These are phyloP conservation scores for Melieria picta DNA, from an alignment of 2,888 invertebrate genomes.

Conservation along the genomic window DNA sequence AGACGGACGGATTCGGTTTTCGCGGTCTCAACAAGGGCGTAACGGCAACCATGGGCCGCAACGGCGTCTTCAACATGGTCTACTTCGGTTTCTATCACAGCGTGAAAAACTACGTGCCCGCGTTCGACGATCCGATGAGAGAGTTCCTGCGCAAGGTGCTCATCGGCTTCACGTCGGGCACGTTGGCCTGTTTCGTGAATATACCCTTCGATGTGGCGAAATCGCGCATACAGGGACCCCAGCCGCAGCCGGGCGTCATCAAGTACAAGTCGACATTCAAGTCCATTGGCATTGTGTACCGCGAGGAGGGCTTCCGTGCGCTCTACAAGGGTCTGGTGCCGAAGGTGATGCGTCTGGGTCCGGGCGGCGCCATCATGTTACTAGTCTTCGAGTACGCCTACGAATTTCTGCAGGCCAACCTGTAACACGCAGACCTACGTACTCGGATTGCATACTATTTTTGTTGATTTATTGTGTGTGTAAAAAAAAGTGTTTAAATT, in stretches of 20 bases:
- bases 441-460: background rate
- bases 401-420: constrained; percentile 71
- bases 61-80: constrained; percentile 91
- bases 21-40: constrained; percentile 88
- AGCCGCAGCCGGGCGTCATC: constrained; percentile 76
- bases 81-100: constrained; percentile 97
- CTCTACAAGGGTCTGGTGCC: constrained; percentile 93
- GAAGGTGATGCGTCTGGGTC: constrained; percentile 90
- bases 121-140: constrained; percentile 72
- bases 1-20: constrained; percentile 80
- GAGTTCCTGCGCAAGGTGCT: constrained; percentile 81
- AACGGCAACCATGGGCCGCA: constrained; percentile 87
- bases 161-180: constrained; percentile 89
- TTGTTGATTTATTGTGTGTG: background rate
- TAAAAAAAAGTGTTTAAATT: no score
- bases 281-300: constrained; percentile 79
- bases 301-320: constrained; percentile 88
- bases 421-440: background rate
- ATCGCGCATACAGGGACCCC: constrained; percentile 93
- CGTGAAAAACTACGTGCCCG: constrained; percentile 79
- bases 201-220: constrained; percentile 98
- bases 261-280: constrained; percentile 83
- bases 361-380: constrained; percentile 95
- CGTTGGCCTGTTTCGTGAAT: constrained; percentile 85
- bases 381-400: constrained; percentile 91